Conservation (phyloP, 53 echinoderm and acorn worm genomes). For the Holothuria leucospilota region DNA sequence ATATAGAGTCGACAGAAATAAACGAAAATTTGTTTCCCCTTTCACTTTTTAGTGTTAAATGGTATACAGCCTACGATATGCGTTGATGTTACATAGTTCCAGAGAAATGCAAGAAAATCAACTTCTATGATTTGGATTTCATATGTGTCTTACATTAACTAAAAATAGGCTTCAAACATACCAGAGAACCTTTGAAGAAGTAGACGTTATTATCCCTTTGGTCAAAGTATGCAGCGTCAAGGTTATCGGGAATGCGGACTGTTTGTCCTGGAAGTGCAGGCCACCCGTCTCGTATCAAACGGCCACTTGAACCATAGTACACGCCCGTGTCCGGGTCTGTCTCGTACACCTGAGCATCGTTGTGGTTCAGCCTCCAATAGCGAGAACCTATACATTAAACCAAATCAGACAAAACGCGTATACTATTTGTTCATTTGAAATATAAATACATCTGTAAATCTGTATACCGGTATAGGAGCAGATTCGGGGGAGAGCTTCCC, state of each 20-base stretch:
- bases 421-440: no score
- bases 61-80: no score
- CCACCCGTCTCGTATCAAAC: slow-evolving; percentile 82
- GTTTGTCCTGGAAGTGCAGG: slow-evolving; percentile 73
- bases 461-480: no score
- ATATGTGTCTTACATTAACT: no score
- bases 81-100: no score
- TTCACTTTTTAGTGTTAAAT: no score
- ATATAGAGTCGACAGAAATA: no score
- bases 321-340: slow-evolving; percentile 58
- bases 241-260: slow-evolving; percentile 80
- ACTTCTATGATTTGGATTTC: no score
- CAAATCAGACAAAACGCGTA: background rate
- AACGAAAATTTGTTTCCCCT: no score
- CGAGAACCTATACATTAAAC: slow-evolving; percentile 20
- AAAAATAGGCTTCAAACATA: slow-evolving; percentile 41
- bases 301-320: slow-evolving; percentile 52
- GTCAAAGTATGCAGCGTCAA: slow-evolving; percentile 92
- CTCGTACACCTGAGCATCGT: slow-evolving; percentile 31
- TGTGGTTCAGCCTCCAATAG: slow-evolving; percentile 74
- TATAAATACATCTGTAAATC: no score
- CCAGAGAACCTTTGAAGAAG: slow-evolving; percentile 86
- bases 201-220: slow-evolving; percentile 83
- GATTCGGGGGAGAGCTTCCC: no score
- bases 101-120: no score